Base-by-base conservation (phyloP, 1,140 invertebrate species). In the Magallana ariakensis region DNA sequence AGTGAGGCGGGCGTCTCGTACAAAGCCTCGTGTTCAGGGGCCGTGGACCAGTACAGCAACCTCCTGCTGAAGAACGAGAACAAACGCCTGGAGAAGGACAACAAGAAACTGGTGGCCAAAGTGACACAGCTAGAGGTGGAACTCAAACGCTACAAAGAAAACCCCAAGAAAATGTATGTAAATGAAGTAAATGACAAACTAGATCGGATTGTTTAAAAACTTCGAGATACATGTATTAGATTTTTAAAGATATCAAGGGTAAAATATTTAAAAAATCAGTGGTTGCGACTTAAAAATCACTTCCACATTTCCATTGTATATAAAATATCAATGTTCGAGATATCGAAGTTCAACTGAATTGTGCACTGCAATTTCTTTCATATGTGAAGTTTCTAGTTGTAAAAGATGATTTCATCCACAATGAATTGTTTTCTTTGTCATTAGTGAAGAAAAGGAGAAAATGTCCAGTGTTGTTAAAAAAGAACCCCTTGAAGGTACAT, bases 51-150 rank as follows among this genome's bases (percentile, higher is more conserved):
- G 66, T 75, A 75, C 22, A 26, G 66, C 66, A 75, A 75, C 33
- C 22, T 75, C 4, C 19, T 33, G 22, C 22, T 75, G 66, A 75
- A 75, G 8, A 33, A 75, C 9, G 66, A 75, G 66, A 75, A 75
- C 66, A 75, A 75, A 75, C 66, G 66, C 13, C 15, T 75, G 66
- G 66, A 75, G 66, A 75, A 75, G 13, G 66, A 75, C 10, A 75
- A 75, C 22, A 75, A 75, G 33, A 75, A 75, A 33, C 66, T 75
- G 19, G 13, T 22, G 22, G 11, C 22, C 33, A 75, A 26, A 75
- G 8, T 75, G 19, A 13, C 8, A 75, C 66, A 75, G 22, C 22
- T 75, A 22, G 19, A 75, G 10, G 22, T 19, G 33, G 66, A 75
- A 10, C 66, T 33, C 5, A 22, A 33, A 0, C 22, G 11, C 26